These are phyloP conservation scores for Sphaerophoria rueppellii DNA, from an alignment of 2,888 invertebrate genomes.

Conservation along the genomic window DNA sequence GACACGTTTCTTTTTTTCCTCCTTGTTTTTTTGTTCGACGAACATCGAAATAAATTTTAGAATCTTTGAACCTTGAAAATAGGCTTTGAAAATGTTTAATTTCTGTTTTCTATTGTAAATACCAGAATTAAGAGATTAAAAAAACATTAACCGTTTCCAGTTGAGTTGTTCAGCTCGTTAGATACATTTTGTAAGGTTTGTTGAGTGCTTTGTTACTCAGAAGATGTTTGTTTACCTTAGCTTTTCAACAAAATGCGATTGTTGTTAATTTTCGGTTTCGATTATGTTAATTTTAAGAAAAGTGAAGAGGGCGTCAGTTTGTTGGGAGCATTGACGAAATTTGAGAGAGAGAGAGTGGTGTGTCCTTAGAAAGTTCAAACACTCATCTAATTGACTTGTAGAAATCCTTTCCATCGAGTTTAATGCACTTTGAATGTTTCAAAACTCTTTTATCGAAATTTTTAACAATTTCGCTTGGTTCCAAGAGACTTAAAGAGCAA, in stretches of 20 bases:
- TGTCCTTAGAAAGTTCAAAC: no score
- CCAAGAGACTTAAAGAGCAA: no score
- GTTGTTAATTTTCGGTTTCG: conserved; percentile 16
- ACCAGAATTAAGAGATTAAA: conserved; percentile 36
- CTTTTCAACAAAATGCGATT: background rate
- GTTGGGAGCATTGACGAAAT: background rate
- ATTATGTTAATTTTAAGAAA: background rate
- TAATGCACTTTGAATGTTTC: no score
- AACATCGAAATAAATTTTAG: background rate
- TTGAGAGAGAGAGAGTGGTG: no score
- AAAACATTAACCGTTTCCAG: conserved; percentile 6
- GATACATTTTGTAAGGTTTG: conserved; percentile 2
- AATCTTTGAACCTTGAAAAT: background rate
- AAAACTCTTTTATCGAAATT: no score
- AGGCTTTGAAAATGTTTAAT: conserved; percentile 26
- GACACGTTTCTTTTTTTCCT: conserved; percentile 41
- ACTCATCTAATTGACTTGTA: no score
- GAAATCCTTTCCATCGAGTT: no score
- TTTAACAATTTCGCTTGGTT: no score
- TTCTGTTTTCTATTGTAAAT: conserved; percentile 22
- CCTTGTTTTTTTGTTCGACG: background rate
- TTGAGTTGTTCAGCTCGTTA: conserved; percentile 17
- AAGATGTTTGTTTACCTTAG: conserved; percentile 5
- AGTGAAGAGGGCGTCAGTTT: background rate
- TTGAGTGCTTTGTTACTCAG: conserved; percentile 29